Evolutionary conservation across 1,140 invertebrate species (phyloP).

Genomic region (Drosophila chauvacae): DNA sequence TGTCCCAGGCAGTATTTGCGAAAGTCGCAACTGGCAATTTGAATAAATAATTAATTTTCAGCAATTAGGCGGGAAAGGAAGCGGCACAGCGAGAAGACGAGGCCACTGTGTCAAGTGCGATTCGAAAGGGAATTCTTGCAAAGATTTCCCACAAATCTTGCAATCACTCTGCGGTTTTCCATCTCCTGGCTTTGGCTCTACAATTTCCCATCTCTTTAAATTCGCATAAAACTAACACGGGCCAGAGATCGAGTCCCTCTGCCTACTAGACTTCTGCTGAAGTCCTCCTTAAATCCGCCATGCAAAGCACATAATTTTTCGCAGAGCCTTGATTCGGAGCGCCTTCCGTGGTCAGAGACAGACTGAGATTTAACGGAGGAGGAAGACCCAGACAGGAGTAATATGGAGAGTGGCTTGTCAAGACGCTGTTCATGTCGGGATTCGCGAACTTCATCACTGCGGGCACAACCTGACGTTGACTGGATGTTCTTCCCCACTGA

Average conservation of each 20-base stretch:
- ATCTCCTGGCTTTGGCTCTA: not conserved
- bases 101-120: constrained; percentile 45
- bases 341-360: constrained; percentile 30
- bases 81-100: constrained; percentile 18
- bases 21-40: constrained; percentile 72
- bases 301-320: constrained; percentile 50
- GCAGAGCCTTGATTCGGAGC: constrained; percentile 44
- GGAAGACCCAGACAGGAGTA: constrained; percentile 1
- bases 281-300: constrained; percentile 23
- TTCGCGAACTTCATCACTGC: constrained; percentile 52
- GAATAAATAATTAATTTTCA: constrained; percentile 84
- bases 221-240: constrained; percentile 52
- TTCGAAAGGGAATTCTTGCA: constrained; percentile 1
- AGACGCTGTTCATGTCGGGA: constrained; percentile 28
- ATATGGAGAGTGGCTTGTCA: constrained; percentile 28
- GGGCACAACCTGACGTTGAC: constrained; percentile 46
- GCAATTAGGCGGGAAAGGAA: constrained; percentile 67
- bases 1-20: constrained; percentile 15
- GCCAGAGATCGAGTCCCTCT: constrained; percentile 1
- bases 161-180: constrained; percentile 10
- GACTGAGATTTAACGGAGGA: constrained; percentile 42
- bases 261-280: not conserved
- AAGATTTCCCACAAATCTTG: constrained; percentile 10
- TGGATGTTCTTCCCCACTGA: constrained; percentile 8
- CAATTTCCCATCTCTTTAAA: constrained; percentile 19